Conservation (phyloP, 1,140 invertebrate genomes). For the Tachypleus tridentatus region DNA sequence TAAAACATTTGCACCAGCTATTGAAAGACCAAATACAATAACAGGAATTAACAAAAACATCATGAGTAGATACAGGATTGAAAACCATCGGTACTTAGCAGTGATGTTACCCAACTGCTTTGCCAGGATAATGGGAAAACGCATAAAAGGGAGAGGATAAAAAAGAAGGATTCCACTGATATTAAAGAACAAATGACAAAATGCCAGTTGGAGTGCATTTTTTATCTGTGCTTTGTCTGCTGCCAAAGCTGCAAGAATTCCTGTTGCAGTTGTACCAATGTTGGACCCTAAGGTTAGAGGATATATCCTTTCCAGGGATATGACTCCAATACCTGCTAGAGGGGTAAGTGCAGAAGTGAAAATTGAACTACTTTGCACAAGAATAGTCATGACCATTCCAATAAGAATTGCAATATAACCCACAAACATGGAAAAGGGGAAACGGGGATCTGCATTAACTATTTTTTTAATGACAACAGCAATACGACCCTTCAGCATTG, state of each 20-base stretch:
- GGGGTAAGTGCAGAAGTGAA: conserved; percentile 52
- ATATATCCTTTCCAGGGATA: conserved; percentile 47
- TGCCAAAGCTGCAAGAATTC: conserved; percentile 41
- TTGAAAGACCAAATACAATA: conserved; percentile 36
- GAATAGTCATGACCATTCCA: conserved; percentile 44
- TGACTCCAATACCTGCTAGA: conserved; percentile 47
- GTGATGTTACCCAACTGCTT: conserved; percentile 41
- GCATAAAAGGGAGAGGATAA: conserved; percentile 45
- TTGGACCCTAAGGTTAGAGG: conserved; percentile 49
- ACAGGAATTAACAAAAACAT: conserved; percentile 43
- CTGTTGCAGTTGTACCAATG: conserved; percentile 50
- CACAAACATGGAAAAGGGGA: conserved; percentile 35
- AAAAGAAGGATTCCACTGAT: conserved; percentile 47
- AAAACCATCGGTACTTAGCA: conserved; percentile 45
- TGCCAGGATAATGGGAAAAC: conserved; percentile 44
- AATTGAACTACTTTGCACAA: conserved; percentile 50
- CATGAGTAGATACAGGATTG: conserved; percentile 41
- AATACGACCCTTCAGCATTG: conserved; percentile 38
- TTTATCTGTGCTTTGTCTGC: conserved; percentile 30
- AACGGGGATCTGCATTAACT: conserved; percentile 43
- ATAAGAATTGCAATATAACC: conserved; percentile 47
- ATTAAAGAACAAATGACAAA: conserved; percentile 52
- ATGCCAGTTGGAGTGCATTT: conserved; percentile 44
- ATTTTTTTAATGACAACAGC: conserved; percentile 40
- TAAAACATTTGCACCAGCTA: conserved; percentile 27